Conservation (phyloP, 2,888 invertebrate species). For the Ischnura elegans region DNA sequence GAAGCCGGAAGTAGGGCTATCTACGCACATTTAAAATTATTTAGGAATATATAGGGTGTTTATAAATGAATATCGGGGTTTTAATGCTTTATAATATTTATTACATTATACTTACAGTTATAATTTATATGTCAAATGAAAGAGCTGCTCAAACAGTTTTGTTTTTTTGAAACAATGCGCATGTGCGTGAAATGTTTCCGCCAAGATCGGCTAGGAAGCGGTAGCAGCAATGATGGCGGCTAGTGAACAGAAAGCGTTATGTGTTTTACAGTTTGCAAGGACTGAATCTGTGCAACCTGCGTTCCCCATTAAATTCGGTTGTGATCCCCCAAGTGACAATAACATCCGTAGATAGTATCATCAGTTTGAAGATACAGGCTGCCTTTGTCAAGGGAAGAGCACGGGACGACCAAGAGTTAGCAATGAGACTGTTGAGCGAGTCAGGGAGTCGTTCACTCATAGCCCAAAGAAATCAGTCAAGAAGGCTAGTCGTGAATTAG, state of each 20-base stretch:
- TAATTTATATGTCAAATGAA: not conserved
- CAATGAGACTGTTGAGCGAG: not conserved
- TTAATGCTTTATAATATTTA: not conserved
- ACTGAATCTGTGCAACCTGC: slow-evolving; percentile 62
- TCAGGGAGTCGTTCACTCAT: not conserved
- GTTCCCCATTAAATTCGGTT: slow-evolving; percentile 65
- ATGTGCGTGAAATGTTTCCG: slow-evolving; percentile 10
- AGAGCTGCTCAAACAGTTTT: not conserved
- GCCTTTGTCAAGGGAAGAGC: too few relatives aligned
- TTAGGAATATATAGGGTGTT: not conserved
- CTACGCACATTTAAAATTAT: too few relatives aligned
- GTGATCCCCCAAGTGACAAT: too few relatives aligned
- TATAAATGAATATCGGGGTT: not conserved
- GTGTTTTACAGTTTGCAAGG: slow-evolving; percentile 64
- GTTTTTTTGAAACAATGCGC: not conserved
- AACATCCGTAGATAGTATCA: too few relatives aligned
- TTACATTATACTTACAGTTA: not conserved
- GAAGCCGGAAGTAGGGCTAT: too few relatives aligned
- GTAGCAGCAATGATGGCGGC: slow-evolving; percentile 34
- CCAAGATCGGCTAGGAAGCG: slow-evolving; percentile 55
- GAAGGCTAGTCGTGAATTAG: slow-evolving; percentile 54
- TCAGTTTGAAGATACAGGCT: too few relatives aligned
- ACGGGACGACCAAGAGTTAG: slow-evolving; percentile 43
- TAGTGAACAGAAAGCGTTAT: slow-evolving; percentile 49
- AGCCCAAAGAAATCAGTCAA: slow-evolving; percentile 61